Evolutionary conservation across 2,113 vertebrate genomes (phyloP).

Genomic region (Agapornis roseicollis): DNA sequence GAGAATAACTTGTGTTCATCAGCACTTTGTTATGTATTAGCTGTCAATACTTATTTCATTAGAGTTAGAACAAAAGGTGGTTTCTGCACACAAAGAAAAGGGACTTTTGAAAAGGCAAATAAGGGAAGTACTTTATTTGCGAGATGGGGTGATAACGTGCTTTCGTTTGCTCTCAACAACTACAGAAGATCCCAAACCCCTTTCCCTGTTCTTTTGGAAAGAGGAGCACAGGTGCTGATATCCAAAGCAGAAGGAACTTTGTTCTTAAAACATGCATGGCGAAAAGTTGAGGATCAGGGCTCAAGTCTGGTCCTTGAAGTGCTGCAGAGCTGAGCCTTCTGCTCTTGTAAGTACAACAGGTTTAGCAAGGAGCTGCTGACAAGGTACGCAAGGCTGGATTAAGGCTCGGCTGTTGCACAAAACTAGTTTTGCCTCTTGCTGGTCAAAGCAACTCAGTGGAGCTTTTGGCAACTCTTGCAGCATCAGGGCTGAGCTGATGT

Average conservation of each 20-base stretch:
- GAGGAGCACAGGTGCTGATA: neutral
- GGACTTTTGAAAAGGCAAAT: neutral
- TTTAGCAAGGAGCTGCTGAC: neutral
- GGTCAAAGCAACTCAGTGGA: neutral
- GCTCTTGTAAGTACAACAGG: neutral
- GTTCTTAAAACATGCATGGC: neutral
- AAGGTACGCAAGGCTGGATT: neutral
- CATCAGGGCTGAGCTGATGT: neutral
- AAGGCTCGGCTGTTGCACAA: neutral
- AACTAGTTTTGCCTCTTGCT: neutral
- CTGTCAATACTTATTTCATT: neutral
- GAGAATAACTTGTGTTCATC: neutral
- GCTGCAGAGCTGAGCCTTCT: neutral
- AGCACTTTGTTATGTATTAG: neutral
- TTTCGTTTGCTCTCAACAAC: neutral
- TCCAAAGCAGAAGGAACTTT: neutral
- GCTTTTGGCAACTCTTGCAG: neutral
- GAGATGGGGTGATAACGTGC: neutral
- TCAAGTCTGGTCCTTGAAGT: neutral
- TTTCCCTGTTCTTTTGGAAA: neutral
- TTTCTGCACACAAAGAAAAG: neutral
- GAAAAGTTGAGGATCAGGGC: neutral
- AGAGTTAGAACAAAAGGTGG: neutral
- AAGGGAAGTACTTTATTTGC: neutral
- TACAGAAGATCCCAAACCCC: neutral